Evolutionary conservation across 1,140 invertebrate genomes (phyloP), one percentile per base, ranked within the genome.

Genomic region (Macrosteles quadrilineatus): DNA sequence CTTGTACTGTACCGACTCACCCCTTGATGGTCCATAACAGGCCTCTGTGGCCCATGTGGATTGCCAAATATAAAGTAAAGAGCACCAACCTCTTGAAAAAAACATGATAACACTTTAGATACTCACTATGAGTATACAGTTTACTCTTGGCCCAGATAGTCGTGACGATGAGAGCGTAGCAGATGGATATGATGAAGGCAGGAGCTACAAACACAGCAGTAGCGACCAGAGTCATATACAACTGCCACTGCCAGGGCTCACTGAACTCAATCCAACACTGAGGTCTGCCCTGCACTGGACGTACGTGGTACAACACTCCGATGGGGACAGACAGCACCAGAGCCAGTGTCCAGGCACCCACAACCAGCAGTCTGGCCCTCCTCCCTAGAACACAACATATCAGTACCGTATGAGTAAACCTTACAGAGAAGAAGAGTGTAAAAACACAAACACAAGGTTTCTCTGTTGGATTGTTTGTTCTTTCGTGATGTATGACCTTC

Each of bases 231-330:
- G 90, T 91, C 87, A 98, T 91, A 82, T 96, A 98, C 12, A 97
- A 83, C 81, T 92, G 90, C 95, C 95, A 97, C 57, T 90, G 85
- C 77, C 87, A 85, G 0, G 86, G 83, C 0, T 87, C 84, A 0
- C 87, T 84, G 55, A 98, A 80, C 29, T 95, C 91, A 69, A 97
- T 96, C 93, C 94, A 97, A 80, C 95, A 98, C 79, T 97, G 95
- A 0, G 90, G 81, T 73, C 87, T 86, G 19, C 89, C 90, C 87
- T 90, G 85, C 71, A 92, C 86, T 47, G 86, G 80, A 78, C 87
- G 89, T 73, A 94, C 91, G 78, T 92, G 88, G 77, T 93, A 96
- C 0, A 96, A 82, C 73, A 94, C 87, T 21, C 95, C 81, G 12
- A 93, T 89, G 9, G 95, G 95, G 17, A 91, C 81, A 0, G 95